Conservation (phyloP, 2,797 vertebrate genomes). For the Hydrolagus colliei region DNA sequence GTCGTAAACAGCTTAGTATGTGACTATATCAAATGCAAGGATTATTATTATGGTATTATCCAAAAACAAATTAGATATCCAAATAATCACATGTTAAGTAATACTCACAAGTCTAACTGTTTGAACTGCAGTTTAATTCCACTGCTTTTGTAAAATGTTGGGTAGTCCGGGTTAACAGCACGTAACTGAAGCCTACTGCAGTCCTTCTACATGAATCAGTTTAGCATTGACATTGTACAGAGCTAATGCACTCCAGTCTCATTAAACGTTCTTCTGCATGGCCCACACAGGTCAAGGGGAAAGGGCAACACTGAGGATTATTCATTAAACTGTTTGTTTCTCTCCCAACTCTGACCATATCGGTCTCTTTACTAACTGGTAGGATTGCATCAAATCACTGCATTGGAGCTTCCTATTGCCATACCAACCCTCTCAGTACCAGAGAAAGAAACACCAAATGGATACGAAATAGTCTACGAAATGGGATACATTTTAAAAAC, state of each 20-base stretch:
- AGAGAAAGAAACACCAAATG: too few relatives aligned
- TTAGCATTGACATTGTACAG: neutral
- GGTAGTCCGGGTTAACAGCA: neutral
- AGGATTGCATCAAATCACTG: neutral
- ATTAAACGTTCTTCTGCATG: neutral
- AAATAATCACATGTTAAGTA: neutral
- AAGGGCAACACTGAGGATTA: conserved; percentile 1
- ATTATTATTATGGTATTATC: too few relatives aligned
- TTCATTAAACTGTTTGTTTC: conserved; percentile 19
- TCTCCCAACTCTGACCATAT: neutral
- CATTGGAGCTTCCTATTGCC: too few relatives aligned
- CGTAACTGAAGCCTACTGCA: neutral
- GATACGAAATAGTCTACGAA: too few relatives aligned
- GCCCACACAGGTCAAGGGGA: neutral
- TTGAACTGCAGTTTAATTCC: neutral
- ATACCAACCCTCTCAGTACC: too few relatives aligned
- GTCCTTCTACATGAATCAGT: neutral
- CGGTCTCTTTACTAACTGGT: neutral
- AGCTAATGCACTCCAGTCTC: neutral
- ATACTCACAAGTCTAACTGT: neutral
- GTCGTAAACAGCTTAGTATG: too few relatives aligned
- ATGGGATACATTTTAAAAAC: too few relatives aligned
- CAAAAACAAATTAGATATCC: neutral
- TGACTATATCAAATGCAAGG: too few relatives aligned
- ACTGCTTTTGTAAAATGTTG: neutral